Percentiles rank a stretch among this genome's conserved stretches.
Conservation (phyloP, 2,797 vertebrate genomes). For the Macrochelys suwanniensis region DNA sequence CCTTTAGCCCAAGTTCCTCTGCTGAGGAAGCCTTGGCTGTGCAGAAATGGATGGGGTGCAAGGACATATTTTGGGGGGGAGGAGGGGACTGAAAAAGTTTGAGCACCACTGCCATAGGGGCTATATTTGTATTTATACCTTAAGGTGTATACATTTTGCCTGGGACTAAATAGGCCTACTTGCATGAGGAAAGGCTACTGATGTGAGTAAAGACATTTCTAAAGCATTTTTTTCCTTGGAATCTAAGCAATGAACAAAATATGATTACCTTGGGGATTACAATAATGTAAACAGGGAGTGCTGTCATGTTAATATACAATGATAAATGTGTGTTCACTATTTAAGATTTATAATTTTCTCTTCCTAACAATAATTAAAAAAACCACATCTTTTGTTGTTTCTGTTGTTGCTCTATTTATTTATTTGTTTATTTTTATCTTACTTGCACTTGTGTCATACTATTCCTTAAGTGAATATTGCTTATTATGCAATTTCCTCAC, state of each 20-base stretch:
- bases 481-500: neutral
- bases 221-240: neutral
- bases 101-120: neutral
- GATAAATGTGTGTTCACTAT: neutral
- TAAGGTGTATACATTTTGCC: neutral
- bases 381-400: neutral
- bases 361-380: neutral
- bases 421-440: neutral
- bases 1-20: too few relatives aligned
- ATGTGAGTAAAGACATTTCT: neutral
- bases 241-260: constrained; percentile 28
- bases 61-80: neutral
- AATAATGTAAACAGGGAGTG: neutral
- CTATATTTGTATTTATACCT: neutral
- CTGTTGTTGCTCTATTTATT: neutral
- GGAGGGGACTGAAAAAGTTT: neutral
- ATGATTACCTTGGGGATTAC: constrained; percentile 17
- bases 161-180: neutral
- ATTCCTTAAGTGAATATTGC: constrained; percentile 20
- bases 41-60: neutral
- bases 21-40: neutral
- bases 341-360: neutral
- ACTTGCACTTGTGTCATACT: neutral
- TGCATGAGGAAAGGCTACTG: neutral
- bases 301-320: neutral